Evolutionary conservation across 2,888 invertebrate species (phyloP), one percentile per base, ranked within the genome.

Genomic region (Oeneis ivallda): DNA sequence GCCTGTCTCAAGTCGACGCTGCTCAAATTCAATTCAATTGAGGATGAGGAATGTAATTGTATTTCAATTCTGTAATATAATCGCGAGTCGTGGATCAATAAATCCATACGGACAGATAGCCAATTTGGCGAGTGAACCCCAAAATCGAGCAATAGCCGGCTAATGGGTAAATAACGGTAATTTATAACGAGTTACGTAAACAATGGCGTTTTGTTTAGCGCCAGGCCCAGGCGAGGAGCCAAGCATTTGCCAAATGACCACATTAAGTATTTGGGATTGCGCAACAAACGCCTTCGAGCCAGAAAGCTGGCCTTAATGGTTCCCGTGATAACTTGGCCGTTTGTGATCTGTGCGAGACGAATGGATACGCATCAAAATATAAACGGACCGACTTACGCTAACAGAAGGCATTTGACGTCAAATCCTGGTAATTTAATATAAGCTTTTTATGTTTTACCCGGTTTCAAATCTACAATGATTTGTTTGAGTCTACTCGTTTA

Each of bases 151-250:
- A 41, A 41, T 41, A 13, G 56, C 56, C 54, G 11, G 19, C 13
- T 56, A 56, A 56, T 56, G 56, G 56, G 39, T 13, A 41, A 56
- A 56, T 56, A 56, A 41, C 41, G 56, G 56, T 56, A 56, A 56
- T 56, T 56, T 41, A 41, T 1, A 41, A 13, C 39, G 39, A 10
- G 56, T 19, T 15, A 15, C 54, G 56, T 53, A 15, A 56, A 41
- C 41, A 39, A 56, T 54, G 39, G 41, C 56, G 41, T 56, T 56
- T 19, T 34, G 56, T 19, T 39, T 39, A 39, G 41, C 41, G 56
- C 56, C 15, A n/a, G 37, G 37, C 10, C 15, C n/a, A 34, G 47
- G 47, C 17, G 47, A 15, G 15, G 10, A 15, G 11, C 26, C 26
- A 32, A 37, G 54, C 54, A 54, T 54, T 54, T 13, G 54, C 57